phyloP scores from a whole-genome alignment of 2,888 invertebrate genomes.

The Vandiemenella viatica region DNA sequence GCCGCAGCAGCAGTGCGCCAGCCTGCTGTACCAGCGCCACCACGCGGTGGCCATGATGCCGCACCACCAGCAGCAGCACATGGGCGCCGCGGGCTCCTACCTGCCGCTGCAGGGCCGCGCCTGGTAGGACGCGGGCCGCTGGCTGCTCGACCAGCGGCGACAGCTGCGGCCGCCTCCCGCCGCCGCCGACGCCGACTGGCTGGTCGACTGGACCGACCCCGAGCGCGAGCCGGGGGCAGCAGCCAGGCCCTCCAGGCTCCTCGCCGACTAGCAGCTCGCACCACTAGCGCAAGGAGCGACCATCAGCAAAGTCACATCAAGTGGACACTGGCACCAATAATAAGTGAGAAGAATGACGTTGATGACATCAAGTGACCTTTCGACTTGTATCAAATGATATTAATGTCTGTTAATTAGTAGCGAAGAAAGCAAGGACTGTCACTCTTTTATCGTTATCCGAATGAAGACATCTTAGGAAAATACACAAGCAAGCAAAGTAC shows the following conservation, averaged over 20 bases:
- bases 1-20: constrained; percentile 26
- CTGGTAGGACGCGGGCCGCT: constrained; percentile 45
- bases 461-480: no score
- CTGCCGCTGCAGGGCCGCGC: constrained; percentile 71
- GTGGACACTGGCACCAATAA: no score
- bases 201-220: neutral
- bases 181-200: neutral
- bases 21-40: constrained; percentile 36
- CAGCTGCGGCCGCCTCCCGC: neutral
- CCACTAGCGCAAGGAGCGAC: neutral
- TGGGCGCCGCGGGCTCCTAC: constrained; percentile 51
- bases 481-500: no score
- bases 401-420: no score
- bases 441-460: no score
- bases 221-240: neutral
- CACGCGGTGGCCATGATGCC: constrained; percentile 23
- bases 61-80: constrained; percentile 47
- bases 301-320: no score
- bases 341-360: no score
- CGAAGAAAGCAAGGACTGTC: no score
- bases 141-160: neutral
- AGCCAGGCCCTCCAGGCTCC: neutral
- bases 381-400: no score
- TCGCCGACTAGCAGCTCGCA: neutral
- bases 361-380: neutral